Evolutionary conservation across 2,888 invertebrate species (phyloP).

Genomic region (Melinaea marsaeus): DNA sequence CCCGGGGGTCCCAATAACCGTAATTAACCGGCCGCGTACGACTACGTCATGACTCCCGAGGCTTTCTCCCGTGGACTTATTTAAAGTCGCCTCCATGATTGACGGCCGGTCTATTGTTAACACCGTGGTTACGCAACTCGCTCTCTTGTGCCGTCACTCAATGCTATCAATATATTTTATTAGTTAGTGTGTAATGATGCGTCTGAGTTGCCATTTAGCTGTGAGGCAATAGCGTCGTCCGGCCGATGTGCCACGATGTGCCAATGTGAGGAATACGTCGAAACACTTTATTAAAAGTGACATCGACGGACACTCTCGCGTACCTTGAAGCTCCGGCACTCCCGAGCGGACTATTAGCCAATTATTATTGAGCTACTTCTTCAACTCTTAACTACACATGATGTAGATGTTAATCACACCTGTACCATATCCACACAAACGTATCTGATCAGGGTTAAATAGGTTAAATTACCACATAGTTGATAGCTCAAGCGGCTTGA

Average conservation of each 20-base stretch:
- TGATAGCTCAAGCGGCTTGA: conserved; percentile 27
- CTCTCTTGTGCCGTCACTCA: conserved; percentile 71
- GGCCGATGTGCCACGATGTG: conserved; percentile 52
- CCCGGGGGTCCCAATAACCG: conserved; percentile 44
- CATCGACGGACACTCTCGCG: conserved; percentile 22
- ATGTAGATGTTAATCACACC: not conserved
- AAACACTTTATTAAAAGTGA: conserved; percentile 18
- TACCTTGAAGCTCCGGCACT: conserved; percentile 16
- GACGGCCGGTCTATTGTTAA: conserved; percentile 65
- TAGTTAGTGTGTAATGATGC: conserved; percentile 73
- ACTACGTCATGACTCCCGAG: conserved; percentile 50
- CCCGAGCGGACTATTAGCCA: conserved; percentile 20
- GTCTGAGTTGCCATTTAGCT: conserved; percentile 72
- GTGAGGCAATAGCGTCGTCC: conserved; percentile 64
- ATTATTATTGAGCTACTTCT: conserved; percentile 9
- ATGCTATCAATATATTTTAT: conserved; percentile 61
- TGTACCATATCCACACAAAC: conserved; percentile 15
- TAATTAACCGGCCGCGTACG: conserved; percentile 56
- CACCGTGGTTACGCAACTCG: conserved; percentile 61
- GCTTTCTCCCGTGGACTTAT: conserved; percentile 74
- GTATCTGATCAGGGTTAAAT: conserved; percentile 20
- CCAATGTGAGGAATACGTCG: conserved; percentile 36
- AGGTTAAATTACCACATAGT: conserved; percentile 33
- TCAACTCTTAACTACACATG: not conserved
- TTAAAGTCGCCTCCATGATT: conserved; percentile 75